Conservation (phyloP, 35 echinoderm and acorn worm genomes). For the Hemicentrotus pulcherrimus region DNA sequence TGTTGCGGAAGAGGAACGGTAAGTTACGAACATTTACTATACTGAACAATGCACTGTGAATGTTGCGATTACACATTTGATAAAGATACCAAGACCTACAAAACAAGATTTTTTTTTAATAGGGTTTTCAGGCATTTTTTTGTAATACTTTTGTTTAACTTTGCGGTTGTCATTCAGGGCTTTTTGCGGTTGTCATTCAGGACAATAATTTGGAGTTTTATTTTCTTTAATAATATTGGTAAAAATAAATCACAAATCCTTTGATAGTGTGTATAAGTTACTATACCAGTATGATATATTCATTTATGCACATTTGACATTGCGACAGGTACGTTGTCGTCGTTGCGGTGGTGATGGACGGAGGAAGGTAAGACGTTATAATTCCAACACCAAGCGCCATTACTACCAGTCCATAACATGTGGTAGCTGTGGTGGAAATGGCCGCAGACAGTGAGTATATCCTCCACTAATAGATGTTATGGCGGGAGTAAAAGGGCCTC, state of each 20-base stretch:
- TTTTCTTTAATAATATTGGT: neutral
- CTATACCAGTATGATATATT: neutral
- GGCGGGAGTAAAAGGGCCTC: too few relatives aligned
- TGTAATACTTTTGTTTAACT: neutral
- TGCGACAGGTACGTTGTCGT: conserved; percentile 72
- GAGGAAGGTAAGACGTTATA: neutral
- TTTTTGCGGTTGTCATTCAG: neutral
- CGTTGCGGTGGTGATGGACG: conserved; percentile 74
- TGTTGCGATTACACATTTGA: too few relatives aligned
- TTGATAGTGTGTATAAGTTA: neutral
- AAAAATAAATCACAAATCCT: neutral
- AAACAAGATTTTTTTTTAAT: too few relatives aligned
- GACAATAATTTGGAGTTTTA: neutral
- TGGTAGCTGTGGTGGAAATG: neutral
- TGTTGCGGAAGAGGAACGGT: conserved; percentile 89
- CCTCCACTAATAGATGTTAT: too few relatives aligned
- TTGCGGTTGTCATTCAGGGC: neutral
- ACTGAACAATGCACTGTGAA: too few relatives aligned
- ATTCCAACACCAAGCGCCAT: neutral
- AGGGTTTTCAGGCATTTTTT: neutral
- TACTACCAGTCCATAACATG: neutral
- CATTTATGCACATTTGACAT: neutral
- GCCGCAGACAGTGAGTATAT: neutral
- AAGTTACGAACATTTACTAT: conserved; percentile 21
- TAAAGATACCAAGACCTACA: too few relatives aligned